Evolutionary conservation across 2,113 vertebrate genomes (phyloP), one percentile per base, ranked within the genome.

Genomic region (Hyaena hyaena): DNA sequence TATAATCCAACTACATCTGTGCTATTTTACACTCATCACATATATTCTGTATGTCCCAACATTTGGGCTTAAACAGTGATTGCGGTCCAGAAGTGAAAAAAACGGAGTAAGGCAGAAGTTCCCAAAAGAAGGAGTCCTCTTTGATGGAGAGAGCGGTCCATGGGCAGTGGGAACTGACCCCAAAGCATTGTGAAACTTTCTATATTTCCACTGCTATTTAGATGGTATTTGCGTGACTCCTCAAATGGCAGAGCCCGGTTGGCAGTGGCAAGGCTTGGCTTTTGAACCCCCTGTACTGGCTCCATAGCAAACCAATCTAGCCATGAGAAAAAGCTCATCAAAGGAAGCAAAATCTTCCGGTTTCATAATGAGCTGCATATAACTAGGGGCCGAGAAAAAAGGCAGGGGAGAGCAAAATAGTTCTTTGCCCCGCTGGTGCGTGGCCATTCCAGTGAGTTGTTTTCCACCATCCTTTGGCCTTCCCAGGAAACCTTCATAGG

Each of bases 181-280:
- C 63, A 53, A 93, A 82, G 31, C 33, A 26, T 39, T 95, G 71
- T 58, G 71, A 96, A 96, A 79, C 43, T 58, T 88, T 85, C 76
- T 95, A 19, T 53, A 53, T 86, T 93, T 73, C 79, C 65, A 74
- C 24, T 74, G 81, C 79, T 90, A 63, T 96, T 96, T 96, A 90
- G 69, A 85, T 88, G 95, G 88, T 88, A 93, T 96, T 97, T 90
- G 33, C 69, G 31, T 83, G 82, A 76, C 63, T 94, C 61, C 58
- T 88, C 66, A 53, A 81, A n/a, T 81, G 82, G 66, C 81, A 71
- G 17, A 95, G 85, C 63, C 66, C 68, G 93, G 65, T 88, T 74
- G 80, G 85, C 82, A 92, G 50, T 76, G 66, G 58, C 33, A 84
- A 28, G 26, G 26, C 28, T 92, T 94, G 73, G 77, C 61, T 94